A percentile compares a stretch with the other conserved stretches of the same genome.
Conservation (phyloP, 2,113 vertebrate species). For the Leucopsar rothschildi region DNA sequence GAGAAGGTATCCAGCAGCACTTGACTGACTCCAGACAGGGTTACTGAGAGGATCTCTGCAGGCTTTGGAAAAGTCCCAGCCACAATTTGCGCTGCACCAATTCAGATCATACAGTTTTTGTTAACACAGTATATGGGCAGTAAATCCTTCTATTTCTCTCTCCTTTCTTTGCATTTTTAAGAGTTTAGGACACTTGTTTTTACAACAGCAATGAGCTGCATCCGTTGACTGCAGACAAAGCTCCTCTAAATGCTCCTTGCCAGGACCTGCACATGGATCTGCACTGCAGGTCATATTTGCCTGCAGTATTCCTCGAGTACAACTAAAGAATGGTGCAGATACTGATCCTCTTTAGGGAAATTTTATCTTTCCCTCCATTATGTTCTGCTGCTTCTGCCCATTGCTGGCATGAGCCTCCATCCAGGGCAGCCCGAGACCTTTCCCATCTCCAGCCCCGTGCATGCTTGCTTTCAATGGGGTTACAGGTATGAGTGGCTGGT, state of each 20-base stretch:
- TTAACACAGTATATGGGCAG: neutral
- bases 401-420: neutral
- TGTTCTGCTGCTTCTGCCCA: neutral
- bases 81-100: neutral
- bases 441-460: neutral
- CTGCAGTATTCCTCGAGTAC: neutral
- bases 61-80: neutral
- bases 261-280: neutral
- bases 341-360: neutral
- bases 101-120: neutral
- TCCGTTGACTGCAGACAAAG: neutral
- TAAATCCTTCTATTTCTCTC: neutral
- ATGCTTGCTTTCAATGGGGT: neutral
- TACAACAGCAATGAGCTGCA: neutral
- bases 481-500: slow-evolving; percentile 69
- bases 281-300: neutral
- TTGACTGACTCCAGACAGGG: neutral
- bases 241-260: neutral
- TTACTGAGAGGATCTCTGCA: neutral
- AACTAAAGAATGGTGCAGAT: neutral
- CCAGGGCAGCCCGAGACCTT: neutral
- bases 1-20: neutral
- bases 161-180: neutral
- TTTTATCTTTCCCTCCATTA: neutral
- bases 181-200: neutral